Evolutionary conservation across 1,140 invertebrate species (phyloP).

Genomic region (Vanessa atalanta): DNA sequence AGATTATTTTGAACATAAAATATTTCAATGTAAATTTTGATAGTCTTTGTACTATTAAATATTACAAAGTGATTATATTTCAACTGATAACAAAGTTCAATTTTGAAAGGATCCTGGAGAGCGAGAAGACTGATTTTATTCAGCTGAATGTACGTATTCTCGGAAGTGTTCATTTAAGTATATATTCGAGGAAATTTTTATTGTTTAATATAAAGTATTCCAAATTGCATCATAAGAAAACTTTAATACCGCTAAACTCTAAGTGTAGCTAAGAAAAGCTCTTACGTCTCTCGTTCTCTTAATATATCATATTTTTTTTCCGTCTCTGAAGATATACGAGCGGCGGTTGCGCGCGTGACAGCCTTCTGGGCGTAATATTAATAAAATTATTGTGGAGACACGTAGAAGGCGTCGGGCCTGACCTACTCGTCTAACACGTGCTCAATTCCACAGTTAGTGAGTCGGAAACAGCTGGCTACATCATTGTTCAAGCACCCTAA

Average conservation of each 20-base stretch:
- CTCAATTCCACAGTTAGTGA: slow-evolving; percentile 37
- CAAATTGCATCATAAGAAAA: slow-evolving; percentile 44
- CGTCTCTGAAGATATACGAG: slow-evolving; percentile 68
- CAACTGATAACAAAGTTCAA: not conserved
- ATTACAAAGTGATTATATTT: not conserved
- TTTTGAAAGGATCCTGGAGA: not conserved
- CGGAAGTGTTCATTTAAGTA: too few relatives aligned
- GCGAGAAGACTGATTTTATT: not conserved
- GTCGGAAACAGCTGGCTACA: slow-evolving; percentile 38
- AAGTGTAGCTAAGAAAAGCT: slow-evolving; percentile 58
- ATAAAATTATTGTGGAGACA: slow-evolving; percentile 78
- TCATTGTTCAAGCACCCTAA: slow-evolving; percentile 40
- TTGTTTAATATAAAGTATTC: not conserved
- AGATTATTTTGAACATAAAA: slow-evolving; percentile 4
- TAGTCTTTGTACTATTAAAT: not conserved
- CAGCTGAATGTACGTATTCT: not conserved
- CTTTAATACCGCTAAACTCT: slow-evolving; percentile 66
- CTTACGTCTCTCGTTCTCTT: slow-evolving; percentile 69
- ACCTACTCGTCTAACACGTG: slow-evolving; percentile 53
- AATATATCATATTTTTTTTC: slow-evolving; percentile 78
- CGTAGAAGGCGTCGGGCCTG: slow-evolving; percentile 54
- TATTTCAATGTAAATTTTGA: not conserved
- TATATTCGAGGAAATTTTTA: not conserved
- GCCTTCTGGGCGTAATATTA: slow-evolving; percentile 73
- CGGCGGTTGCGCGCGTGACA: slow-evolving; percentile 70